Evolutionary conservation across 2,888 invertebrate genomes (phyloP).

Genomic region (Mantis religiosa): DNA sequence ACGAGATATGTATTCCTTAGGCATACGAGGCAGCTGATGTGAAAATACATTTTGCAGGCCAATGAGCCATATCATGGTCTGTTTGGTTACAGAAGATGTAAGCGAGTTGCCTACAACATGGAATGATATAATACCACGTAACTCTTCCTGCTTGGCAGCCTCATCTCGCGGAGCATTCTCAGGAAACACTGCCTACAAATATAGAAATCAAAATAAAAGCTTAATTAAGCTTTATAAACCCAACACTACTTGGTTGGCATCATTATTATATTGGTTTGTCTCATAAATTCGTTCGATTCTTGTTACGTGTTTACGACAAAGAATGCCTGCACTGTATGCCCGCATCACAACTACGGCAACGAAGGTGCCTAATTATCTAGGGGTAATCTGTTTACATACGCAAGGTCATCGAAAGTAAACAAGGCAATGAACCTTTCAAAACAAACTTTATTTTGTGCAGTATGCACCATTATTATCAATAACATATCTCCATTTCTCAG

Average conservation of each 20-base stretch:
- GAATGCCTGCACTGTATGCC: no score
- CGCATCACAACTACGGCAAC: no score
- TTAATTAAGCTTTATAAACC: not conserved
- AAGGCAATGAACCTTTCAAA: no score
- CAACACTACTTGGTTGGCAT: not conserved
- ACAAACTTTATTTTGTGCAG: no score
- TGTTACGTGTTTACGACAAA: no score
- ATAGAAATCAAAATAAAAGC: not conserved
- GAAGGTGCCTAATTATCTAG: no score
- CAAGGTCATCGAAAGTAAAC: no score
- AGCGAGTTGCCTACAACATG: constrained; percentile 92
- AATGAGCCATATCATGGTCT: constrained; percentile 90
- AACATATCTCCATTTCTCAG: no score
- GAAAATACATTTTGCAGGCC: constrained; percentile 93
- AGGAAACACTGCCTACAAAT: constrained; percentile 64
- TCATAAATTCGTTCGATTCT: no score
- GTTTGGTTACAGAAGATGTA: constrained; percentile 75
- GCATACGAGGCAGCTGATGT: constrained; percentile 94
- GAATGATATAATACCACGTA: constrained; percentile 83
- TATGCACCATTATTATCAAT: no score
- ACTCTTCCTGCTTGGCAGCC: constrained; percentile 85
- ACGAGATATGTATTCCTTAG: constrained; percentile 93
- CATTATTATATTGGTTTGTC: no score
- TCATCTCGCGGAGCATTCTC: constrained; percentile 86
- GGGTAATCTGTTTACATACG: no score